Conservation (phyloP, 2,797 vertebrate species). For the Chromis chromis region DNA sequence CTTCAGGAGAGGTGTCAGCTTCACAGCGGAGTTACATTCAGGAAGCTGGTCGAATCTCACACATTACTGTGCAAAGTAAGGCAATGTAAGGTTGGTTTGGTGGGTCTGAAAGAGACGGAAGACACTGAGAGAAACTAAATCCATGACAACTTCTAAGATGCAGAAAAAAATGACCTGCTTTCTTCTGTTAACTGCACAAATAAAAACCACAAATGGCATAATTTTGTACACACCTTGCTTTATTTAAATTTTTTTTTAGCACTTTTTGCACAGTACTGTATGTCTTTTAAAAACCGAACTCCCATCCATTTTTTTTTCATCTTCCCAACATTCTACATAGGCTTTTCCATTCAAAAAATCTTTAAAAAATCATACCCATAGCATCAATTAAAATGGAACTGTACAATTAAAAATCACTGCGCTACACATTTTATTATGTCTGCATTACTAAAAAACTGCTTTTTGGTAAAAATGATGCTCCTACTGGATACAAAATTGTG, state of each 20-base stretch:
- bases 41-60: conserved; percentile 26
- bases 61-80: conserved; percentile 6
- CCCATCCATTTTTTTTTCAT: conserved; percentile 20
- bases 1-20: conserved; percentile 38
- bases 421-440: no score
- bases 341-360: background rate
- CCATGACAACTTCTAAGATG: no score
- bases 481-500: conserved; percentile 10
- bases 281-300: background rate
- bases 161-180: background rate
- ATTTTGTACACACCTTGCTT: background rate
- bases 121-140: no score
- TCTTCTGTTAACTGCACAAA: background rate
- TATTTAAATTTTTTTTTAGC: conserved; percentile 2
- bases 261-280: background rate
- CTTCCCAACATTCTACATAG: conserved; percentile 6
- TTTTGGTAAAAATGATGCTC: no score
- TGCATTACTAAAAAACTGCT: no score
- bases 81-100: no score
- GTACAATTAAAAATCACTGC: background rate
- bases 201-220: background rate
- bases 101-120: no score
- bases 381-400: conserved; percentile 27
- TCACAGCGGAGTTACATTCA: conserved; percentile 28
- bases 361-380: background rate